Evolutionary conservation across 2,888 invertebrate genomes (phyloP).

Genomic region (Autographa gamma): DNA sequence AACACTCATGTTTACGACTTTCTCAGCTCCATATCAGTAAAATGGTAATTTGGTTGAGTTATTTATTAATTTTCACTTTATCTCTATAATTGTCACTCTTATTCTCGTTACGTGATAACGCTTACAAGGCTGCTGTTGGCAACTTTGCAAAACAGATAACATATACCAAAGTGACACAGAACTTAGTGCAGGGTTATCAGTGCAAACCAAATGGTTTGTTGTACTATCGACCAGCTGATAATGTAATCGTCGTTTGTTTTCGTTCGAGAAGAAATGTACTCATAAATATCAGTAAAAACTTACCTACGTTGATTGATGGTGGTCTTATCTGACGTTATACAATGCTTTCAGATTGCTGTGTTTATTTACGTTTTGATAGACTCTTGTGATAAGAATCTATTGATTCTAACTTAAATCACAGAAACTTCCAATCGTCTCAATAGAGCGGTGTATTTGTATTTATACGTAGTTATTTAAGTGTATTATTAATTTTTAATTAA

Average conservation of each 20-base stretch:
- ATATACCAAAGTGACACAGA: constrained; percentile 69
- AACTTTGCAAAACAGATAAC: constrained; percentile 80
- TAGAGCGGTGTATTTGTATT: neutral
- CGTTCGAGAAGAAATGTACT: constrained; percentile 51
- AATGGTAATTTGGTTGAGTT: constrained; percentile 62
- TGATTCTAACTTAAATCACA: neutral
- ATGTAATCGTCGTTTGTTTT: constrained; percentile 70
- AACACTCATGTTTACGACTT: constrained; percentile 47
- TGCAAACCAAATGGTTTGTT: constrained; percentile 75
- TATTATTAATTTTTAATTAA: too few relatives aligned
- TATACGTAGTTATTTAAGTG: too few relatives aligned
- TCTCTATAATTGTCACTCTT: constrained; percentile 60
- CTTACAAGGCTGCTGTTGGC: constrained; percentile 65
- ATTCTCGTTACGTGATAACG: constrained; percentile 67
- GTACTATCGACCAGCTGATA: constrained; percentile 69
- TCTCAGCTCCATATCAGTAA: constrained; percentile 45
- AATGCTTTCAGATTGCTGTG: constrained; percentile 19
- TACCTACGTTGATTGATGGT: constrained; percentile 14
- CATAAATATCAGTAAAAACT: constrained; percentile 24
- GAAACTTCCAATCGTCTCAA: neutral
- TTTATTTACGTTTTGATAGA: neutral
- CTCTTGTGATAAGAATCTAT: neutral
- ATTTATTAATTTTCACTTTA: constrained; percentile 66
- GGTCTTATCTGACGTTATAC: constrained; percentile 11
- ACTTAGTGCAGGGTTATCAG: constrained; percentile 83